Evolutionary conservation across 2,113 vertebrate genomes (phyloP).

Genomic region (Heloderma charlesbogerti): DNA sequence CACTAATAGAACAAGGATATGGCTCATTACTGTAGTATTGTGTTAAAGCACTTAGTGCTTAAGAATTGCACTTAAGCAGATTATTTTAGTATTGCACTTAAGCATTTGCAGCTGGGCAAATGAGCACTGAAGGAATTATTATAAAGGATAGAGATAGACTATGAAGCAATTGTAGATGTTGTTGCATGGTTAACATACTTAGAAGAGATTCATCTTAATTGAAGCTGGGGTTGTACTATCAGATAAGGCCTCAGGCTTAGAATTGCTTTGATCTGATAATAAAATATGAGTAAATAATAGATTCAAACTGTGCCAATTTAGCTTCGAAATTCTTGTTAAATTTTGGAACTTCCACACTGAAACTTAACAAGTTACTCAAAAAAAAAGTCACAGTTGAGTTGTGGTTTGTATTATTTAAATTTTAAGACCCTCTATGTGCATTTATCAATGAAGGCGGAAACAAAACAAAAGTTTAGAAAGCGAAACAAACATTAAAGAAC

Average conservation of each 20-base stretch:
- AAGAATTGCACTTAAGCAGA: constrained; percentile 39
- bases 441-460: background rate
- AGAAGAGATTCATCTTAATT: background rate
- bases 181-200: constrained; percentile 3
- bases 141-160: constrained; percentile 34
- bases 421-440: background rate
- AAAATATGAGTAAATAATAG: background rate
- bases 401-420: background rate
- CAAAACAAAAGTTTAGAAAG: background rate
- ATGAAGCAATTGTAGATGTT: constrained; percentile 40
- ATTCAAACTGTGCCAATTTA: background rate
- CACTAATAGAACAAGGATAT: constrained; percentile 46
- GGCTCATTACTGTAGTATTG: constrained; percentile 54
- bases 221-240: background rate
- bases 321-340: background rate
- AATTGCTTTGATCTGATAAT: background rate
- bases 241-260: background rate
- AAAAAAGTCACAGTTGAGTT: background rate
- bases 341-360: background rate
- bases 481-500: background rate
- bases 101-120: constrained; percentile 50
- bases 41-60: constrained; percentile 34
- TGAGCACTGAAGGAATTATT: constrained; percentile 52
- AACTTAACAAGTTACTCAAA: background rate
- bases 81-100: constrained; percentile 50